Base-by-base conservation (phyloP, 2,113 vertebrate genomes). In the Seriola aureovittata region DNA sequence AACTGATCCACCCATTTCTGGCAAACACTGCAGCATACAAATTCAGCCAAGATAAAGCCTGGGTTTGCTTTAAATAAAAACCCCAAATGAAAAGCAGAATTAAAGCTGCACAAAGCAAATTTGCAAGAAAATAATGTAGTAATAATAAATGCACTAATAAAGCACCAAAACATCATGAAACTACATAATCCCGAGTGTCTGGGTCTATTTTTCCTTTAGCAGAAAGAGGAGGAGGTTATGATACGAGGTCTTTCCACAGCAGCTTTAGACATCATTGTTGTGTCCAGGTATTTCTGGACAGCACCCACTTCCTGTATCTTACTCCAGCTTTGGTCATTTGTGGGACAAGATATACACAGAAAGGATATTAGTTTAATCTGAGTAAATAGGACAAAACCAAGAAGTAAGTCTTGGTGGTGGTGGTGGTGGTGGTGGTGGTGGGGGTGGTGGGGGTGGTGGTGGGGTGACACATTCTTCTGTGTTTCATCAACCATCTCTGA, bases 51-150 rank as follows among this genome's bases (percentile, higher is more conserved):
- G 68, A 23, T 67, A 3, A 36, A 67, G 50, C 54, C 60, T 11
- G 23, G 16, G 73, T 68, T 77, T 78, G 60, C 63, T 79, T 87
- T 21, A 80, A 76, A 80, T 71, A 72, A 78, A 86, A 42, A 80
- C 25, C 48, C 36, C 23, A 9, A 23, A 23, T 13, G 42, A 11
- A 34, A 54, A 82, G 64, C 40, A 13, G 71, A 85, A 55, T 21
- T 17, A 2, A 79, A 65, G 68, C 59, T 48, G 50, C 40, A 48
- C 32, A 48, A 69, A n/a, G 48, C 2, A 55, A 44, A 74, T 82
- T 44, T 67, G 50, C 55, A 58, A 11, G 7, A 42, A 42, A 10
- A 42, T 42, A 42, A 42, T 10, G 40, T 36, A 36, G 6, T 36
- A 36, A 36, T 36, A 42, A 8, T 42, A 42, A 54, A 65, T 65